phyloP scores from a whole-genome alignment of 2,797 vertebrate species.

The Cercopithecus hamlyni region DNA sequence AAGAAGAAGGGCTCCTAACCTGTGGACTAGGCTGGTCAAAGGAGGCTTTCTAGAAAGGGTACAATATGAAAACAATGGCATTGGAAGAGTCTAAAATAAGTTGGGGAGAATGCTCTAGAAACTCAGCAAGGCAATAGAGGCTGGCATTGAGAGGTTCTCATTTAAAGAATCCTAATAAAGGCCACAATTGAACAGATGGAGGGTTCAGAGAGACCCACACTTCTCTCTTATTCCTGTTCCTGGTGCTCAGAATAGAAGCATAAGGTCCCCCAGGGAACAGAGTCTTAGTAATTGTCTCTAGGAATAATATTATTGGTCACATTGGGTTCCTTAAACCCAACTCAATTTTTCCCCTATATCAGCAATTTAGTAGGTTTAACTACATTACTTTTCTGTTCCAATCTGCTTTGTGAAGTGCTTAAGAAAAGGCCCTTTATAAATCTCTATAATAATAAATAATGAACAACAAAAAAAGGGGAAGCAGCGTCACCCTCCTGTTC shows the following conservation, averaged over 20 bases:
- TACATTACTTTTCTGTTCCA: constrained; percentile 56
- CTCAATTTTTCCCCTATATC: neutral
- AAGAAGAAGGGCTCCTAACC: neutral
- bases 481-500: neutral
- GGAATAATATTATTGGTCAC: neutral
- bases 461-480: neutral
- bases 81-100: neutral
- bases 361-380: constrained; percentile 8
- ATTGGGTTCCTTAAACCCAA: neutral
- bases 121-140: neutral
- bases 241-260: neutral
- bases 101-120: neutral
- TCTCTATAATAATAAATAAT: constrained; percentile 56
- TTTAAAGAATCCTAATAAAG: neutral
- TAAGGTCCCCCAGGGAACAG: neutral
- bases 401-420: neutral
- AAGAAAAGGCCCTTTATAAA: constrained; percentile 60
- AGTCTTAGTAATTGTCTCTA: neutral
- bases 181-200: fast-evolving
- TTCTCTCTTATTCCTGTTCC: fast-evolving
- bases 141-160: neutral
- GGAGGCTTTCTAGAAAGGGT: neutral
- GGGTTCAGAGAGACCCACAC: neutral
- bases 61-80: neutral
- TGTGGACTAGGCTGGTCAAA: neutral